A percentile compares a stretch with the other conserved stretches of the same genome.
Conservation (phyloP, 2,797 vertebrate genomes). For the Lacerta agilis region DNA sequence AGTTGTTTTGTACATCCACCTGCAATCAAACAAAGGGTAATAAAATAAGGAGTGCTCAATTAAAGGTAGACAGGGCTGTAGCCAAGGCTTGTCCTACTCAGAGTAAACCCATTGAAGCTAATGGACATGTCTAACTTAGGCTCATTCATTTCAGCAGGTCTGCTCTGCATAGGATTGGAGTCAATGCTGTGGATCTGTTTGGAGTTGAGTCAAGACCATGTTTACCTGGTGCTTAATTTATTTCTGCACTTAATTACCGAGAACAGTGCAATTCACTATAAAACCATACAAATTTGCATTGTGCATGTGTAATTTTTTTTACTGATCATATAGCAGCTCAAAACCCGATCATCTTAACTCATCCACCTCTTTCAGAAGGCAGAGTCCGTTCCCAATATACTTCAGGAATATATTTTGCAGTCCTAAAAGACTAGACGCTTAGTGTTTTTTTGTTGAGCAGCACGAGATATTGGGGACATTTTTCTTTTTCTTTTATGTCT, state of each 20-base stretch:
- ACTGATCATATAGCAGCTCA: background rate
- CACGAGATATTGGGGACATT: background rate
- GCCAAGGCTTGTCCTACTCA: too few species aligned
- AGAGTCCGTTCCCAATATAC: too few species aligned
- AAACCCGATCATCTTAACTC: background rate
- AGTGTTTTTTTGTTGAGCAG: background rate
- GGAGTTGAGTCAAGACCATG: too few species aligned
- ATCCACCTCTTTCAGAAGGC: background rate
- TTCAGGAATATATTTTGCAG: background rate
- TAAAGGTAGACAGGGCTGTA: too few species aligned
- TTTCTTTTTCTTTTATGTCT: background rate
- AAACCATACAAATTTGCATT: background rate
- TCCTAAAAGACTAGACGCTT: background rate
- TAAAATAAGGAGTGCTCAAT: background rate
- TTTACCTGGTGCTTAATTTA: too few species aligned
- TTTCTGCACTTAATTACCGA: too few species aligned
- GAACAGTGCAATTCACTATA: background rate
- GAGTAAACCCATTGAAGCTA: too few species aligned
- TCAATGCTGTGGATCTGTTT: too few species aligned
- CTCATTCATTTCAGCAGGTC: too few species aligned
- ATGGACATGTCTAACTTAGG: too few species aligned
- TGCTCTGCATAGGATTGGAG: too few species aligned
- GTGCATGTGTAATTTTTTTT: background rate
- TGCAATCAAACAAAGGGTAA: background rate
- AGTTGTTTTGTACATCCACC: background rate